phyloP scores from a whole-genome alignment of 2,797 vertebrate genomes.

The Spheniscus humboldti region DNA sequence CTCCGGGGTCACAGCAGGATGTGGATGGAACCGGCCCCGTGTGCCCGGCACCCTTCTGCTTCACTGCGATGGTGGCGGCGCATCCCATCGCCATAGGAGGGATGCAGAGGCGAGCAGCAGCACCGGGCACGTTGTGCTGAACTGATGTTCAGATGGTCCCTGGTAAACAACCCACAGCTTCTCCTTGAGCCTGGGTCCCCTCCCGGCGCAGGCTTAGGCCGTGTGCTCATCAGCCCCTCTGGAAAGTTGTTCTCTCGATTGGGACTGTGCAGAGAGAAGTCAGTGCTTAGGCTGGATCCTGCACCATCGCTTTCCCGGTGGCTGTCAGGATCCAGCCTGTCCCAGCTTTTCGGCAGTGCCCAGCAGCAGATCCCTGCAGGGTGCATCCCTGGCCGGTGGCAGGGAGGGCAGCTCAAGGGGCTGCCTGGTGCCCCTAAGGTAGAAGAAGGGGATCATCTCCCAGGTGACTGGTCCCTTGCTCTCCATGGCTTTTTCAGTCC shows the following conservation, averaged over 20 bases:
- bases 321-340: not conserved
- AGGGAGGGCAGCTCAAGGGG: not conserved
- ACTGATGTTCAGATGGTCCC: not conserved
- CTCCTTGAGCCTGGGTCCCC: not conserved
- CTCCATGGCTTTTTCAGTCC: not conserved
- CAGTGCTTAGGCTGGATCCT: not conserved
- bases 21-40: not conserved
- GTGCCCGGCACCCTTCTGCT: not conserved
- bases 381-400: not conserved
- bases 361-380: not conserved
- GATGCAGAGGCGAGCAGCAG: not conserved
- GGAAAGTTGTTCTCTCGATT: accelerated
- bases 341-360: not conserved
- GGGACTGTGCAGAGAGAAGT: not conserved
- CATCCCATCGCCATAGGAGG: not conserved
- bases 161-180: not conserved
- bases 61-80: not conserved
- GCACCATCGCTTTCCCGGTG: accelerated
- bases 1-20: not conserved
- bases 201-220: not conserved
- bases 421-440: not conserved
- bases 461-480: not conserved
- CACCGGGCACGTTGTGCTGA: not conserved
- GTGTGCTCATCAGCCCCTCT: accelerated
- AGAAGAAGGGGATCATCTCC: not conserved